Base-by-base conservation (phyloP, 2,797 vertebrate genomes). In the Triplophysa yarkandensis region DNA sequence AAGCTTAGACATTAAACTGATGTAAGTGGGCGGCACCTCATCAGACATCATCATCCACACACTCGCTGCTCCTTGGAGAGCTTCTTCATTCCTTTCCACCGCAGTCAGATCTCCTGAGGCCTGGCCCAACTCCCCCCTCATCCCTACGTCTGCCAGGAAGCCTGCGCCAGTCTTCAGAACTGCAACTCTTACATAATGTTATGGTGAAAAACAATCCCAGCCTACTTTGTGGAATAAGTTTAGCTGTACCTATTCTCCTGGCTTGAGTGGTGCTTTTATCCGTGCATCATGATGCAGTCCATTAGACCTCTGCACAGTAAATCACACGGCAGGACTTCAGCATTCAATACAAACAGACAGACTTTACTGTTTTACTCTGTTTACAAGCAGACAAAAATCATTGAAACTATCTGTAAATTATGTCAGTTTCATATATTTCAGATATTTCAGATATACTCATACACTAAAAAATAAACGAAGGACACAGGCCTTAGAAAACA, bases 41-140 rank as follows among this genome's bases (percentile, higher is more conserved):
- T 32, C 16, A 25, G 19, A 55, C 25, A 55, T 55, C 50, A 25
- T 27, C 25, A 54, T 55, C 77, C 57, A 65, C 46, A 69, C 68
- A 32, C 54, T 34, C 32, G 67, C 70, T 76, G 79, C 73, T 83
- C 76, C 57, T n/a, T 36, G 13, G 66, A 46, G 73, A 82, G 81
- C 67, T 68, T 71, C 80, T 71, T 81, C 80, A 84, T 89, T 89
- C 82, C 66, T 81, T 73, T 74, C 62, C 73, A 71, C 32, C 66
- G 16, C 3, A 71, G 75, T 74, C 50, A 76, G 44, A 65, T 74
- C 79, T 74, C 69, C 46, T 65, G 71, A 39, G 34, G 34, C 25
- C 60, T 57, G 68, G 64, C 36, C 0, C 68, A 62, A 74, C 72
- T 68, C 30, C 2, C 41, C 36, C 34, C 25, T 28, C 25, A 17